phyloP scores from a whole-genome alignment of 1,140 invertebrate genomes.

The Pseudomyrmex flavicornis region DNA sequence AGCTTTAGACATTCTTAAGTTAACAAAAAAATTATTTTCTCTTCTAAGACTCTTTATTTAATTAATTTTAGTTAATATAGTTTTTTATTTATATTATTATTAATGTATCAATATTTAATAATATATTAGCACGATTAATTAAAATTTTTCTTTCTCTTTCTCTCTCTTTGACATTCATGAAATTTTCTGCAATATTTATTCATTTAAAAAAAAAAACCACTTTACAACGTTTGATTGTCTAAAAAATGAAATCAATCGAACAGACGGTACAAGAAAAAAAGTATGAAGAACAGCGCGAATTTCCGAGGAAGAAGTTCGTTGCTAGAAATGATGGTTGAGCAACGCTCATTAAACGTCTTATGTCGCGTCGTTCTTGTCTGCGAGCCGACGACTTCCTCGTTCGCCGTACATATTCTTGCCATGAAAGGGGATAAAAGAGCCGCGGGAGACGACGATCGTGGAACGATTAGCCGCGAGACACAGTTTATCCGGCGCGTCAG shows the following conservation, averaged over 20 bases:
- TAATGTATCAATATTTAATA: neutral
- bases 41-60: neutral
- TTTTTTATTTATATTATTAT: neutral
- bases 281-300: slow-evolving; percentile 20
- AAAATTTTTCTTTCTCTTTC: too few relatives aligned
- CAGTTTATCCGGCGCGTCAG: slow-evolving; percentile 39
- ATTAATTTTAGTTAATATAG: too few relatives aligned
- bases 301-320: neutral
- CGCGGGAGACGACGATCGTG: slow-evolving; percentile 65
- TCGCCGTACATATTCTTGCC: slow-evolving; percentile 47
- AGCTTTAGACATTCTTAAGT: neutral
- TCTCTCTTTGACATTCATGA: too few relatives aligned
- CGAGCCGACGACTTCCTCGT: slow-evolving; percentile 43
- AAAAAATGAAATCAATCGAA: slow-evolving; percentile 19
- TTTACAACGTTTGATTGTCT: neutral
- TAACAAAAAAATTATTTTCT: neutral
- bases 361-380: slow-evolving; percentile 41
- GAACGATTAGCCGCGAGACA: slow-evolving; percentile 68
- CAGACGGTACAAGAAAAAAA: neutral
- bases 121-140: too few relatives aligned
- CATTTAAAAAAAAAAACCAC: neutral
- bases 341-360: slow-evolving; percentile 53
- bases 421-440: slow-evolving; percentile 49
- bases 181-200: neutral
- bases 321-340: slow-evolving; percentile 35